Conservation (phyloP, 2,888 invertebrate genomes). For the Orthonychiurus folsomi region DNA sequence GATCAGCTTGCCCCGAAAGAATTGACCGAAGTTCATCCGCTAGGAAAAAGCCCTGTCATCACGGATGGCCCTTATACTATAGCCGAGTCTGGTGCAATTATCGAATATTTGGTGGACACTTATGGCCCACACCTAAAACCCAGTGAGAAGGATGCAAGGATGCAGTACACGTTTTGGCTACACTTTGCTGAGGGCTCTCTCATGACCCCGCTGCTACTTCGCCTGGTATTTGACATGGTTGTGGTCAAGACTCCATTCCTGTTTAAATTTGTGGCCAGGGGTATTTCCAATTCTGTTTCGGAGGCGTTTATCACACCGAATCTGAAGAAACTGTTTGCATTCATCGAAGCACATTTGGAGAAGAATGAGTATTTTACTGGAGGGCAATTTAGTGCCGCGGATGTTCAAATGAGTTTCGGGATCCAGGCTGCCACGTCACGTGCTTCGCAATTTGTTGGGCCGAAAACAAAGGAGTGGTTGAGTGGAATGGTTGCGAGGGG, state of each 20-base stretch:
- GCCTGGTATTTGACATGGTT: not conserved
- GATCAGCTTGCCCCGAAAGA: not conserved
- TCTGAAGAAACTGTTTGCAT: not conserved
- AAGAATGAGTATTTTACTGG: not conserved
- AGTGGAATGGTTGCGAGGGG: too few species aligned
- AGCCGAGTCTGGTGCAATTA: not conserved
- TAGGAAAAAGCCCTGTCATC: not conserved
- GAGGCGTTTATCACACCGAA: not conserved
- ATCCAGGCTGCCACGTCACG: not conserved
- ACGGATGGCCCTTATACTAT: not conserved
- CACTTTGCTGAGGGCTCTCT: not conserved
- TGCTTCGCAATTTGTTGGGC: not conserved
- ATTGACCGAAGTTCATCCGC: not conserved
- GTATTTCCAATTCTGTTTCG: not conserved
- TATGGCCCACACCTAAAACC: not conserved
- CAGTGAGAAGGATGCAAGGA: not conserved
- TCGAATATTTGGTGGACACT: not conserved
- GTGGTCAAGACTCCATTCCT: not conserved
- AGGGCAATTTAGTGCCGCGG: not conserved
- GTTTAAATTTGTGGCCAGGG: not conserved
- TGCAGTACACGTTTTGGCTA: not conserved
- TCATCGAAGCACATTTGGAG: not conserved
- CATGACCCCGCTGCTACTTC: not conserved
- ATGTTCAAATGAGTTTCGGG: not conserved
- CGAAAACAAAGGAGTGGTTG: too few species aligned